Evolutionary conservation across 2,888 invertebrate genomes (phyloP).

Genomic region (Tenthredo scrophulariae): DNA sequence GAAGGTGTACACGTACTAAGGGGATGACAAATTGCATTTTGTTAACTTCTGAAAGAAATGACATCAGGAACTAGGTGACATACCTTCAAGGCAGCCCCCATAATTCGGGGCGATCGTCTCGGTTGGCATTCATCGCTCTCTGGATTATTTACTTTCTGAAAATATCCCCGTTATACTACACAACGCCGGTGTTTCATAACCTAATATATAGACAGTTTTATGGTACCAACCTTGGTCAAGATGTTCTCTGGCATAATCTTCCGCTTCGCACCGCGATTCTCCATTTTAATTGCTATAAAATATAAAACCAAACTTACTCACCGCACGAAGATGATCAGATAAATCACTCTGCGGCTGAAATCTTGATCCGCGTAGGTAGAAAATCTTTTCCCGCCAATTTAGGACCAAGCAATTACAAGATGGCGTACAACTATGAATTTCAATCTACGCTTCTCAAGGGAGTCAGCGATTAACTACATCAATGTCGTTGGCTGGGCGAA

Average conservation of each 20-base stretch:
- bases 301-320: conserved; percentile 30
- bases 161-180: conserved; percentile 25
- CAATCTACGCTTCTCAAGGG: not conserved
- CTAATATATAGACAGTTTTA: not conserved
- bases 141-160: conserved; percentile 5
- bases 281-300: not conserved
- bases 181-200: not conserved
- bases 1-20: not conserved
- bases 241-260: not conserved
- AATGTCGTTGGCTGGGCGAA: conserved; percentile 1
- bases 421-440: not conserved
- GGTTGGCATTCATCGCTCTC: conserved; percentile 40
- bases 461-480: not conserved
- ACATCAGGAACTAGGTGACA: conserved; percentile 43
- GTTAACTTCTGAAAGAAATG: not conserved
- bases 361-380: not conserved
- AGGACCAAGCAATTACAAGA: not conserved
- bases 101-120: conserved; percentile 64
- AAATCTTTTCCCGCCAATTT: conserved; percentile 15
- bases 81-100: conserved; percentile 64
- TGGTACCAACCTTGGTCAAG: conserved; percentile 15
- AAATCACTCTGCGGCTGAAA: not conserved
- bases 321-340: not conserved
- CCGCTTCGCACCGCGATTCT: not conserved
- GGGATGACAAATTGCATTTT: not conserved